Evolutionary conservation across 2,113 vertebrate genomes (phyloP).

Genomic region (Silurus glanis): DNA sequence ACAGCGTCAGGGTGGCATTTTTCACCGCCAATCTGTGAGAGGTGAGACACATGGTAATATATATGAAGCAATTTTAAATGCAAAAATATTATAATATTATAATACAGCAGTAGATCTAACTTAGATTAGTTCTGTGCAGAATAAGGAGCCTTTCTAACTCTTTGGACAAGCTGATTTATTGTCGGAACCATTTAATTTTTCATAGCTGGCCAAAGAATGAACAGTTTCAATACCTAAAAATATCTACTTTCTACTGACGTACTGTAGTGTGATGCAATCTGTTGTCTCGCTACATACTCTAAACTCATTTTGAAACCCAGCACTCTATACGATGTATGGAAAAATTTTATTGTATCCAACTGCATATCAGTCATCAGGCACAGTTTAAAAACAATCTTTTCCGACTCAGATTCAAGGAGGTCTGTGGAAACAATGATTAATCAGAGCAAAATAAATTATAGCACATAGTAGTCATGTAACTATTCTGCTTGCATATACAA

Average conservation of each 20-base stretch:
- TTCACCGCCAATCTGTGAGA: conserved; percentile 83
- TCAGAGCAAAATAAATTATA: not conserved
- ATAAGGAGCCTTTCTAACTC: not conserved
- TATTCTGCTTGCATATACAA: not conserved
- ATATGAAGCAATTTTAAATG: conserved; percentile 1
- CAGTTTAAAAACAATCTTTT: not conserved
- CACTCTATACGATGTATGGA: not conserved
- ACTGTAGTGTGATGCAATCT: not conserved
- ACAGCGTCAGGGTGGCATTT: conserved; percentile 81
- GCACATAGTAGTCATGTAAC: not conserved
- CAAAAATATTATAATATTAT: not conserved
- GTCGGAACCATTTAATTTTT: not conserved
- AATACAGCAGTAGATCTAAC: not conserved
- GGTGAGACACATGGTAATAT: not conserved
- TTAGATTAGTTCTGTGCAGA: not conserved
- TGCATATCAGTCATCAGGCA: not conserved
- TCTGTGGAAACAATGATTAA: not conserved
- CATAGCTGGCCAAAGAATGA: not conserved
- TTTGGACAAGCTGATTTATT: not conserved
- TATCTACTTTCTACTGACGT: not conserved
- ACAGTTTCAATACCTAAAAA: not conserved
- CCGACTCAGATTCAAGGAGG: not conserved
- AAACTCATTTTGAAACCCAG: not conserved
- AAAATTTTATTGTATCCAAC: not conserved
- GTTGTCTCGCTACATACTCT: not conserved